These are phyloP conservation scores for Lissonota sp. DNA, from an alignment of 2,888 invertebrate species.

Conservation along the genomic window DNA sequence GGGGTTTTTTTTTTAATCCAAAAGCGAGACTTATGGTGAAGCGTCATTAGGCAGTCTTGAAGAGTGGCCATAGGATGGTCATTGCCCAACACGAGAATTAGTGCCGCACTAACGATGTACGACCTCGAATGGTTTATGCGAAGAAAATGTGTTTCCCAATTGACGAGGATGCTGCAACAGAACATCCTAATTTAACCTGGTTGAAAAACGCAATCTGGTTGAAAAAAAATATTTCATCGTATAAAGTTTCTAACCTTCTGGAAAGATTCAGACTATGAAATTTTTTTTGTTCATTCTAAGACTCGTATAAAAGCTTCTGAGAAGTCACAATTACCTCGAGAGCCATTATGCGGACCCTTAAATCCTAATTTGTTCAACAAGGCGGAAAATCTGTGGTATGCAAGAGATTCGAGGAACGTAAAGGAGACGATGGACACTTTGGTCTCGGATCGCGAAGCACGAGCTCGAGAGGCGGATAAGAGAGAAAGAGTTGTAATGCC, in stretches of 20 bases:
- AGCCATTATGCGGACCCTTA: neutral
- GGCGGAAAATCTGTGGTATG: constrained; percentile 20
- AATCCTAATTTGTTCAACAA: constrained; percentile 26
- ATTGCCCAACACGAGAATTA: constrained; percentile 32
- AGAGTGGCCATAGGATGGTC: constrained; percentile 6
- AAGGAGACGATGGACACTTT: constrained; percentile 36
- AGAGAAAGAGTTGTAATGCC: constrained; percentile 69
- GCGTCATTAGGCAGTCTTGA: constrained; percentile 35
- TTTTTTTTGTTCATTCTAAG: no score
- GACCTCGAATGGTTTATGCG: constrained; percentile 12
- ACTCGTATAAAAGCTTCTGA: no score
- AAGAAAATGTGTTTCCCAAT: constrained; percentile 14
- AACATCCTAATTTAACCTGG: no score
- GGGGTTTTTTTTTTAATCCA: constrained; percentile 6
- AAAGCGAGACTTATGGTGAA: neutral
- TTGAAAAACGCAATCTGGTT: no score
- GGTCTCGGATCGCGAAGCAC: constrained; percentile 44
- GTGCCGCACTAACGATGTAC: neutral
- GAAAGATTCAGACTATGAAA: no score
- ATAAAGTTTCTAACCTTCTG: no score
- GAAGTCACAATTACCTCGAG: no score
- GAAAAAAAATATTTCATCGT: no score
- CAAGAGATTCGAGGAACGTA: constrained; percentile 7
- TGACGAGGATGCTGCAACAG: neutral
- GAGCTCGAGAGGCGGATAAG: constrained; percentile 30